Evolutionary conservation across 2,797 vertebrate species (phyloP).

Genomic region (Arrhamphus sclerolepis): DNA sequence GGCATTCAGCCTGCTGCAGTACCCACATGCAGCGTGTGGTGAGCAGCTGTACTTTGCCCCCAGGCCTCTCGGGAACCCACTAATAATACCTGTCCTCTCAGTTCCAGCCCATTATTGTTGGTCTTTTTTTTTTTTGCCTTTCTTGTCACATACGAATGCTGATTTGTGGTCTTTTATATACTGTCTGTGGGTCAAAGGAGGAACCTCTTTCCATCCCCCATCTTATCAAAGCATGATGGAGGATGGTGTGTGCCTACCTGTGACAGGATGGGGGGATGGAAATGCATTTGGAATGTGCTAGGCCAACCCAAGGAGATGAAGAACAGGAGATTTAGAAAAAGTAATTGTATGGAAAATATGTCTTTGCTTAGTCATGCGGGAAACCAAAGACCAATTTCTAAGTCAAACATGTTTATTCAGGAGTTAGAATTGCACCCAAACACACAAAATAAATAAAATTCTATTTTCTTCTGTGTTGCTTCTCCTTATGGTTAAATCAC

Average conservation of each 20-base stretch:
- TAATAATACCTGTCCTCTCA: constrained; percentile 65
- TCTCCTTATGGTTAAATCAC: constrained; percentile 35
- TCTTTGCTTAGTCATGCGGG: constrained; percentile 43
- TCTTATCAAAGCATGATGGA: constrained; percentile 34
- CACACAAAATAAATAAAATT: constrained; percentile 35
- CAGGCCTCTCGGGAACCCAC: constrained; percentile 42
- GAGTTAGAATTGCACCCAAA: constrained; percentile 25
- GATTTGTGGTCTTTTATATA: constrained; percentile 45
- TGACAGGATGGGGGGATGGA: constrained; percentile 45
- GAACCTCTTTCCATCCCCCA: constrained; percentile 34
- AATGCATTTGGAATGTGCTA: constrained; percentile 22
- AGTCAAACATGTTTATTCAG: constrained; percentile 21
- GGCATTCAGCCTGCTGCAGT: constrained; percentile 44
- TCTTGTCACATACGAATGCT: constrained; percentile 33
- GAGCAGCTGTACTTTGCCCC: constrained; percentile 44
- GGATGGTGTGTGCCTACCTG: constrained; percentile 24
- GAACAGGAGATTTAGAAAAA: constrained; percentile 34
- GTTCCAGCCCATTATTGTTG: constrained; percentile 57
- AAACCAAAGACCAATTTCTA: constrained; percentile 44
- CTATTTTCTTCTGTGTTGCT: constrained; percentile 19
- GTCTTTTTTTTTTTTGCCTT: constrained; percentile 23
- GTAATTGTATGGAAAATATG: constrained; percentile 48
- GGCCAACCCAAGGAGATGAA: constrained; percentile 36
- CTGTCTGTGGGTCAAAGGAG: constrained; percentile 16
- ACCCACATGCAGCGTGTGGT: constrained; percentile 28